Percentiles rank a stretch among this genome's conserved stretches.
phyloP scores from a whole-genome alignment of 2,797 vertebrate species.

The Labroides dimidiatus region DNA sequence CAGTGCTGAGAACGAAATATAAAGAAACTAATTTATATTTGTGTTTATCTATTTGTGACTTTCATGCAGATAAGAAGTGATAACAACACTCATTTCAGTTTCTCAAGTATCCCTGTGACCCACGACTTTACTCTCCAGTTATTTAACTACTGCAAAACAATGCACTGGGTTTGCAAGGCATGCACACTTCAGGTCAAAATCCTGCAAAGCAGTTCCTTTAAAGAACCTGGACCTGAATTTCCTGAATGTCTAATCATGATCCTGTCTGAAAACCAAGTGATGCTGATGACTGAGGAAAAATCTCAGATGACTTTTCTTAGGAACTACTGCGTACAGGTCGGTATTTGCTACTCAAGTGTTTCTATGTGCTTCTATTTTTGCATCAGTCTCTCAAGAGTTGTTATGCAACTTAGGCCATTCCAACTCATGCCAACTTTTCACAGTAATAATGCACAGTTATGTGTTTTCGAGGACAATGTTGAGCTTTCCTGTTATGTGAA shows the following conservation, averaged over 20 bases:
- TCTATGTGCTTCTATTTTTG: background rate
- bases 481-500: background rate
- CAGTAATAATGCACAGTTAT: background rate
- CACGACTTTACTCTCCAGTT: background rate
- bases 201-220: background rate
- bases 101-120: background rate
- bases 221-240: background rate
- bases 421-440: background rate
- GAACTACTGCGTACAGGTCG: constrained; percentile 44
- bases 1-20: background rate
- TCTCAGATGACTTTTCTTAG: background rate
- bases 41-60: constrained; percentile 15
- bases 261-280: constrained; percentile 1
- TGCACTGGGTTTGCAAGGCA: constrained; percentile 1
- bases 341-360: constrained; percentile 8
- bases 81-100: constrained; percentile 14
- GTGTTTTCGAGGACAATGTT: background rate
- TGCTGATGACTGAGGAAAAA: background rate
- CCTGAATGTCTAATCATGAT: background rate
- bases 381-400: background rate
- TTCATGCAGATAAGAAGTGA: constrained; percentile 30
- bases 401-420: background rate
- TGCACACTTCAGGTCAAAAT: background rate
- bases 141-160: constrained; percentile 1
- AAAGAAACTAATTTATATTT: background rate